Evolutionary conservation across 2,797 vertebrate genomes (phyloP).

Genomic region (Tapirus indicus): DNA sequence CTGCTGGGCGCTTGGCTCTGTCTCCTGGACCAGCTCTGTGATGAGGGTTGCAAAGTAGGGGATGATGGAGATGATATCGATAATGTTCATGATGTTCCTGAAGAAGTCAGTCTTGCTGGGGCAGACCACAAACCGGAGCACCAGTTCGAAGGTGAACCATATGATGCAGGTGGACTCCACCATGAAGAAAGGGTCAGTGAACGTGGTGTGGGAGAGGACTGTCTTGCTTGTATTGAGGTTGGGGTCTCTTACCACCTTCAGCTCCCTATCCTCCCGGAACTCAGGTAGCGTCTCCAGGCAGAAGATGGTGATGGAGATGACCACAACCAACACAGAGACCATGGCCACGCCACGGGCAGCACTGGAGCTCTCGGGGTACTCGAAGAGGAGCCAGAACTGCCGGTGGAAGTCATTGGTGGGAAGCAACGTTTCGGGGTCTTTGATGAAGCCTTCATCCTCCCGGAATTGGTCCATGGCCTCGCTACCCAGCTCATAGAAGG

Average conservation of each 20-base stretch:
- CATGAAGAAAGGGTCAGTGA: conserved; percentile 98
- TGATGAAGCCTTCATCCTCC: conserved; percentile 97
- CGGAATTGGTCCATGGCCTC: conserved; percentile 98
- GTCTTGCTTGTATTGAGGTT: conserved; percentile 86
- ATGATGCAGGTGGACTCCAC: conserved; percentile 97
- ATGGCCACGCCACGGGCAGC: conserved; percentile 95
- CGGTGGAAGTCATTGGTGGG: conserved; percentile 95
- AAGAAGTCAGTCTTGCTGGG: conserved; percentile 98
- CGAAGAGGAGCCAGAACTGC: conserved; percentile 99
- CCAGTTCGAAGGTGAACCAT: conserved; percentile 98
- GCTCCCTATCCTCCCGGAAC: conserved; percentile 94
- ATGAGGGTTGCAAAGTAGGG: conserved; percentile 98
- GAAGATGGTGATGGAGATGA: conserved; percentile 99
- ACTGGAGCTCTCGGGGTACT: conserved; percentile 98
- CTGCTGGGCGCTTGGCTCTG: conserved; percentile 91
- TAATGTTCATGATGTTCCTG: conserved; percentile 98
- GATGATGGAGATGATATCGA: conserved; percentile 98
- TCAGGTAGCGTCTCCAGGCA: conserved; percentile 98
- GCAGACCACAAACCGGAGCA: conserved; percentile 95
- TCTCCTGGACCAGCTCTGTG: conserved; percentile 95
- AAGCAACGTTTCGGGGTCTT: conserved; percentile 94
- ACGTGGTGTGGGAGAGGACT: conserved; percentile 86
- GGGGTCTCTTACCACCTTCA: conserved; percentile 87
- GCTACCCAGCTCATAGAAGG: conserved; percentile 96
- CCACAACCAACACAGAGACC: conserved; percentile 97